These are phyloP conservation scores for Liopterus haemorrhoidalis DNA, from an alignment of 2,888 invertebrate species.

Conservation along the genomic window DNA sequence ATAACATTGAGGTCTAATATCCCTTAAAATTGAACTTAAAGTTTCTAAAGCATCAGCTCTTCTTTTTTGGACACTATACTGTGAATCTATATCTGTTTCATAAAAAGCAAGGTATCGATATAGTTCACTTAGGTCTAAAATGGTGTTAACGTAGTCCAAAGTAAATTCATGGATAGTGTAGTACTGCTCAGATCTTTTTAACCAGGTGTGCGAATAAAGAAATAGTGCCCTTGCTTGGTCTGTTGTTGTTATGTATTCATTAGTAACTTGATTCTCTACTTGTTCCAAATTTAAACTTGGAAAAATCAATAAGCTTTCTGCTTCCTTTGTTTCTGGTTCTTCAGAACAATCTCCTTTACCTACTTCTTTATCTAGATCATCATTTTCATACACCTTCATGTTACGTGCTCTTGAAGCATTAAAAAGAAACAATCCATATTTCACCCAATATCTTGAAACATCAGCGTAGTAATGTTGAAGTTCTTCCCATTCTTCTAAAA, in stretches of 20 bases:
- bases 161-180: conserved; percentile 56
- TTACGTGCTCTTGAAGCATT: conserved; percentile 47
- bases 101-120: conserved; percentile 66
- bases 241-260: conserved; percentile 39
- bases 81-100: conserved; percentile 59
- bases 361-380: neutral
- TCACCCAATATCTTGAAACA: conserved; percentile 56
- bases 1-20: conserved; percentile 53
- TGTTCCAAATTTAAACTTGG: conserved; percentile 28
- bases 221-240: conserved; percentile 53
- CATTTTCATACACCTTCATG: conserved; percentile 6
- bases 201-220: conserved; percentile 44
- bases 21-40: conserved; percentile 51
- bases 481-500: conserved; percentile 28
- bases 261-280: conserved; percentile 30
- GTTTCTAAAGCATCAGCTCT: conserved; percentile 56
- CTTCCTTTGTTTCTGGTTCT: neutral
- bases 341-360: neutral
- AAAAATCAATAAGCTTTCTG: conserved; percentile 20
- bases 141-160: conserved; percentile 54
- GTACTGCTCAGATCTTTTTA: conserved; percentile 53
- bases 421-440: conserved; percentile 55
- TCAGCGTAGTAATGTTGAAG: conserved; percentile 30
- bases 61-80: conserved; percentile 55
- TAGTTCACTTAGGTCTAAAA: conserved; percentile 57